Evolutionary conservation across 35 echinoderm and acorn worm genomes (phyloP).

Genomic region (Ophiothrix spiculata): DNA sequence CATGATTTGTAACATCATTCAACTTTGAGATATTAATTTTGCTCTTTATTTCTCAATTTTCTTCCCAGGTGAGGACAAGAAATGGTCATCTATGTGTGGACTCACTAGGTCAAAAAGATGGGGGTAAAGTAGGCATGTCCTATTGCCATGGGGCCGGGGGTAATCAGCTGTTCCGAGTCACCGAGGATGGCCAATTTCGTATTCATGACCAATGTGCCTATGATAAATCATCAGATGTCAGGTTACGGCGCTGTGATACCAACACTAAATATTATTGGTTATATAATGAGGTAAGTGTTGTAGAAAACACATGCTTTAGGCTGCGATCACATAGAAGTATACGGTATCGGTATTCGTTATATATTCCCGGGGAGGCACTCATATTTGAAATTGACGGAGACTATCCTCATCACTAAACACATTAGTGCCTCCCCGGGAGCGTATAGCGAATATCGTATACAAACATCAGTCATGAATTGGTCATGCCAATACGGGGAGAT

Average conservation of each 20-base stretch:
- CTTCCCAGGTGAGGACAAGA: slow-evolving; percentile 54
- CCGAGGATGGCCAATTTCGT: slow-evolving; percentile 72
- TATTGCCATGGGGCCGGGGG: slow-evolving; percentile 92
- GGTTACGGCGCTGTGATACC: slow-evolving; percentile 55
- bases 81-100: slow-evolving; percentile 66
- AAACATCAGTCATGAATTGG: too few relatives aligned
- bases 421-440: too few relatives aligned
- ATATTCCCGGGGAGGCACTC: too few relatives aligned
- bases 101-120: slow-evolving; percentile 82
- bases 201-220: slow-evolving; percentile 92
- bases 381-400: too few relatives aligned
- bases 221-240: slow-evolving; percentile 46
- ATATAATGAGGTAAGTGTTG: slow-evolving; percentile 67
- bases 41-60: too few relatives aligned
- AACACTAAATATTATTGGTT: slow-evolving; percentile 60
- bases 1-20: background rate
- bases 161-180: slow-evolving; percentile 86
- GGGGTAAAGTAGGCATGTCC: slow-evolving; percentile 71
- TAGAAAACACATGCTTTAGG: background rate
- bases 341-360: too few relatives aligned
- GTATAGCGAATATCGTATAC: too few relatives aligned
- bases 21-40: too few relatives aligned
- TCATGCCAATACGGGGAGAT: too few relatives aligned
- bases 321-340: too few relatives aligned
- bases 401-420: too few relatives aligned